These are phyloP conservation scores for Ceryle rudis DNA, from an alignment of 2,797 vertebrate genomes.

Conservation along the genomic window DNA sequence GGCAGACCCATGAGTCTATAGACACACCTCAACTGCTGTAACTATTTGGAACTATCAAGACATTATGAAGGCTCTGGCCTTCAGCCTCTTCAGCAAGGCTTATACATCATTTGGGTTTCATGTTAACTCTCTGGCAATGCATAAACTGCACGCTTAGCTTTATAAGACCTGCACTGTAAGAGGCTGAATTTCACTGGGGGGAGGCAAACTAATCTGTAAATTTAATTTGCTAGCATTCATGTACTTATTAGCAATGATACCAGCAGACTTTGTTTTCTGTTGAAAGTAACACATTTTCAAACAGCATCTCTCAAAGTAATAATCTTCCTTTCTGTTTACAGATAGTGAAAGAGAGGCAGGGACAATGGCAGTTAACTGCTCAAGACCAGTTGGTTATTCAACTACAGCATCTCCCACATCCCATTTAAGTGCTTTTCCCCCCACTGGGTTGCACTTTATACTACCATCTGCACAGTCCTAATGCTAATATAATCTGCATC, in stretches of 20 bases:
- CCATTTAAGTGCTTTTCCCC: background rate
- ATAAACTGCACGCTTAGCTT: background rate
- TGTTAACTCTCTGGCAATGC: background rate
- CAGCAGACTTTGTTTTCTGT: background rate
- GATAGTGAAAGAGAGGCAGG: background rate
- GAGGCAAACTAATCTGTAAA: background rate
- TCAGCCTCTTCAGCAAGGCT: background rate
- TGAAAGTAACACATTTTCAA: background rate
- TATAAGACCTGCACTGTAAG: background rate
- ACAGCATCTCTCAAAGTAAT: background rate
- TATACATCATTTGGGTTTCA: background rate
- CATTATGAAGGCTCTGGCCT: background rate
- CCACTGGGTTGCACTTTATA: background rate
- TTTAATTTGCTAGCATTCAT: background rate
- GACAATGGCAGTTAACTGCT: background rate
- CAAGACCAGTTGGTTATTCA: background rate
- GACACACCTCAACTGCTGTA: background rate
- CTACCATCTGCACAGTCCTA: background rate
- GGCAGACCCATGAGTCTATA: background rate
- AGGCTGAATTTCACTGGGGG: background rate
- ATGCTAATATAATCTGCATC: background rate
- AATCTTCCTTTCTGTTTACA: background rate
- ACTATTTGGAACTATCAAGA: background rate
- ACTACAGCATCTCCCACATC: background rate
- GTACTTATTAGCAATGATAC: background rate